Evolutionary conservation across 2,797 vertebrate species (phyloP), one percentile per base, ranked within the genome.

Genomic region (Nasua narica): DNA sequence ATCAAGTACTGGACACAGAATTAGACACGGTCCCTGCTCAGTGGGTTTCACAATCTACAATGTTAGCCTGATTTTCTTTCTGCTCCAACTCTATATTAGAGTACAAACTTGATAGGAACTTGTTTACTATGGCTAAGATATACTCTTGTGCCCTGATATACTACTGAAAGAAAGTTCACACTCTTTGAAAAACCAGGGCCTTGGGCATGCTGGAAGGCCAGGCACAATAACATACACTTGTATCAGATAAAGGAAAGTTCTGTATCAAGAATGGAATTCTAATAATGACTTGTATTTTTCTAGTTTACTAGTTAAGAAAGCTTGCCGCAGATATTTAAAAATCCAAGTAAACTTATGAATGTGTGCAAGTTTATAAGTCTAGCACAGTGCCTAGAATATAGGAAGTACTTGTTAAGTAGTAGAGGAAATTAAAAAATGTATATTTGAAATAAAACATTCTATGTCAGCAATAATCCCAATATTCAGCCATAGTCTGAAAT

Each of bases 181-280:
- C 52, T 92, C 43, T 97, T 98, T 97, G 95, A 97, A 98, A 96
- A 95, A n/a, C 37, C 27, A 85, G 72, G 79, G 70, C 91, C 91
- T 90, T 93, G 79, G 70, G 96, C 96, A 90, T 76, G n/a, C 89
- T 90, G 79, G 77, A 60, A 96, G 93, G 84, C 72, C 72, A 96
- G 60, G 70, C 65, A 96, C 79, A 96, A 83, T 70, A 97, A 87
- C 37, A 81, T 10, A 78, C 15, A 70, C 76, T 84, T 87, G 19
- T 83, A 87, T 82, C 48, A 85, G 91, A 97, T 85, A 91, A 90
- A 87, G 82, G 40, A 79, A 16, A 90, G 7, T 82, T 96, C 70
- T 91, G 32, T 90, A 91, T 98, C 93, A 81, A 92, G 95, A 91
- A 90, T 50, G 10, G 86, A 97, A 97, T 97, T 95, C 76, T 89